Evolutionary conservation across 2,113 vertebrate genomes (phyloP).

Genomic region (Echinops telfairi): DNA sequence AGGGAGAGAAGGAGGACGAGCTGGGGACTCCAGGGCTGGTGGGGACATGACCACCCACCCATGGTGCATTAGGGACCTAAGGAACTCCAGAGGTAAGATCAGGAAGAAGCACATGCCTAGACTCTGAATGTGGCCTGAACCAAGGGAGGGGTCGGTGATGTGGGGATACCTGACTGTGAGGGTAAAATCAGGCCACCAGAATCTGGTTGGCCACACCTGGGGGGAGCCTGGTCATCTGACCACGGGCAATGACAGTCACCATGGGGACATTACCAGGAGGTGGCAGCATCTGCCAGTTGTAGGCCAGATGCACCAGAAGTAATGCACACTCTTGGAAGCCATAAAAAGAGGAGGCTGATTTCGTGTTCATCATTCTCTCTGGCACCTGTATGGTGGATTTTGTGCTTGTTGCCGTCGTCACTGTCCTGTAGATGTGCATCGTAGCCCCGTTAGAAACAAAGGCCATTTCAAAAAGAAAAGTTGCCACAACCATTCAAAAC

Average conservation of each 20-base stretch:
- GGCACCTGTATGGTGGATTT: too few relatives aligned
- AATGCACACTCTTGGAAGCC: background rate
- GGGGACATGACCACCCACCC: background rate
- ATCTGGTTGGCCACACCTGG: background rate
- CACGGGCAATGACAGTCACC: background rate
- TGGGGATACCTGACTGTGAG: background rate
- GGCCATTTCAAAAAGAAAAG: background rate
- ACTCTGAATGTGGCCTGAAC: background rate
- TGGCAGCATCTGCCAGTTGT: background rate
- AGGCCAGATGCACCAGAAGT: background rate
- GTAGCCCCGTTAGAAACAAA: constrained; percentile 46
- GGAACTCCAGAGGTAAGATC: background rate
- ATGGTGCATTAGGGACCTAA: background rate
- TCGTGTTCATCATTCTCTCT: too few relatives aligned
- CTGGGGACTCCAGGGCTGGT: background rate
- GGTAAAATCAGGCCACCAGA: background rate
- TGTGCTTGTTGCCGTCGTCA: too few relatives aligned
- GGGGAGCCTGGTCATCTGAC: background rate
- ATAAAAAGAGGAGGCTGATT: background rate
- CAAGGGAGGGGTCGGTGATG: fast-evolving
- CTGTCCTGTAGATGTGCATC: background rate
- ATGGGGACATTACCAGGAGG: background rate
- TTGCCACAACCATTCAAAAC: background rate
- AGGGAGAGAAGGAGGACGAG: background rate
- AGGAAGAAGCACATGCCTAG: background rate